Evolutionary conservation across 2,797 vertebrate species (phyloP).

Genomic region (Enteromius argenteus): DNA sequence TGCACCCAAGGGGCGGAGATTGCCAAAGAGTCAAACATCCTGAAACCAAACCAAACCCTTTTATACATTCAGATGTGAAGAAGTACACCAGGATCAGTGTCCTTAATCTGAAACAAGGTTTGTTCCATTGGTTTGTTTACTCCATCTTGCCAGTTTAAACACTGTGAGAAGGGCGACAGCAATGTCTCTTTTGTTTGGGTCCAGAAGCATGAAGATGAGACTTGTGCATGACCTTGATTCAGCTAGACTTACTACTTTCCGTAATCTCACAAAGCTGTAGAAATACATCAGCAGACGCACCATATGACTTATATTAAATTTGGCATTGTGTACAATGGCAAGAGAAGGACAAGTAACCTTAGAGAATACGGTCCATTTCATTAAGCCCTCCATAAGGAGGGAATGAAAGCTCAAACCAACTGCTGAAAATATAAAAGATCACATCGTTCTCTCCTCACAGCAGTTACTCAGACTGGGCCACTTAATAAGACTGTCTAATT

Average conservation of each 20-base stretch:
- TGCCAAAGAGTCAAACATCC: conserved; percentile 63
- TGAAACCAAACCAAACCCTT: conserved; percentile 69
- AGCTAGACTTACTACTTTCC: conserved; percentile 26
- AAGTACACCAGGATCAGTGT: conserved; percentile 70
- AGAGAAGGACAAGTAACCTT: conserved; percentile 20
- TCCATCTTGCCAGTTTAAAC: conserved; percentile 63
- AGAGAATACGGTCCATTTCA: conserved; percentile 4
- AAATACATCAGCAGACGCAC: conserved; percentile 24
- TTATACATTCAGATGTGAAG: conserved; percentile 57
- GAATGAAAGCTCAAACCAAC: conserved; percentile 8
- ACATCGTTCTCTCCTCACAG: conserved; percentile 1
- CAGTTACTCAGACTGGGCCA: conserved; percentile 34
- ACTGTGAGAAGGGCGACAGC: conserved; percentile 62
- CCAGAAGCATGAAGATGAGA: conserved; percentile 20
- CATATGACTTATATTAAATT: conserved; percentile 20
- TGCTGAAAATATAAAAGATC: conserved; percentile 27
- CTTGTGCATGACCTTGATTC: conserved; percentile 18
- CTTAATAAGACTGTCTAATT: conserved; percentile 47
- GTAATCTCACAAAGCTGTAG: conserved; percentile 33
- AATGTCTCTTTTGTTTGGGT: conserved; percentile 35
- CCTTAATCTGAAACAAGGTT: conserved; percentile 65
- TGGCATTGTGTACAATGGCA: conserved; percentile 8
- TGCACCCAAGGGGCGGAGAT: conserved; percentile 64
- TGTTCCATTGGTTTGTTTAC: conserved; percentile 55
- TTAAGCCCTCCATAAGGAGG: conserved; percentile 17